Base-by-base conservation (phyloP, 1,140 invertebrate genomes). In the Trichonephila clavipes region DNA sequence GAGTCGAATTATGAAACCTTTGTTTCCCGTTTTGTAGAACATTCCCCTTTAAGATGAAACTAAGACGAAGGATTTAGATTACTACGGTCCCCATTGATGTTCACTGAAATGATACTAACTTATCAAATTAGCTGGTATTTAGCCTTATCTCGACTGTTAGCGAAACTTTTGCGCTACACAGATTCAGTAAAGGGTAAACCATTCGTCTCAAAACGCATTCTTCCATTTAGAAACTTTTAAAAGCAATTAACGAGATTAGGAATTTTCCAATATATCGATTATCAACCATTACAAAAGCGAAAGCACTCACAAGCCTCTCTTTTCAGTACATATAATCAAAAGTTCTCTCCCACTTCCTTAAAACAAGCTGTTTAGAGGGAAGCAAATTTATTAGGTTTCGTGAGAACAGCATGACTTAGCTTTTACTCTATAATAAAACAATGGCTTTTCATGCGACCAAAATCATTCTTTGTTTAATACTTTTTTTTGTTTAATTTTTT, bases 211-310 rank as follows among this genome's bases (percentile, higher is more conserved):
- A 77, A 77, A 40, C 72, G 14, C 28, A 40, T 77, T 77, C 72
- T 77, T 40, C 28, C 72, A 77, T 34, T 77, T 77, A 40, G 72
- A 77, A 77, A 77, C 72, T 77, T 77, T 77, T 77, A 77, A 77
- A 77, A 77, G 72, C 72, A 77, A 77, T 77, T 77, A 77, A 77
- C 72, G 28, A 77, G 72, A 77, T 77, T 77, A 77, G 24, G 72
- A 77, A 34, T 77, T 77, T 28, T 40, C 72, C 72, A 34, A 77
- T 77, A 40, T 40, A 77, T 77, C 72, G 72, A 77, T 77, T 77
- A 18, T 77, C 72, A 28, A 77, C 34, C 72, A 34, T 77, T 28
- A 77, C 18, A 77, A 77, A 40, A 40, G 72, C 14, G 28, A 77
- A 77, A 34, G 72, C 5, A 77, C 28, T 18, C 3, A 34, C 34